phyloP scores from a whole-genome alignment of 2,113 vertebrate genomes.

The Eudyptes chrysolophus region DNA sequence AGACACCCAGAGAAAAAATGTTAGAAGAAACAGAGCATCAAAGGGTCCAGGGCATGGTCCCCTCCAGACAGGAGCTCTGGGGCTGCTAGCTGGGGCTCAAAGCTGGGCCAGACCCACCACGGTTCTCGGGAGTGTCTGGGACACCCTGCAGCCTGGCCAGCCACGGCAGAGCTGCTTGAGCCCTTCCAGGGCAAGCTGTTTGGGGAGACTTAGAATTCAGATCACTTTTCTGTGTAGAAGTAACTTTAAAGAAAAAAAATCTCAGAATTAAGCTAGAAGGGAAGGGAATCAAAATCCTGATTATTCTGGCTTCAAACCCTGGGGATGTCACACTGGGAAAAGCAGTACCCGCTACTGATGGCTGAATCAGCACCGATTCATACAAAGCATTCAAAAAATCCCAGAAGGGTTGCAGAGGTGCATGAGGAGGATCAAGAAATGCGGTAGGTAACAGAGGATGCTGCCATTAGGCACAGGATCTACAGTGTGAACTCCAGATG shows the following conservation, averaged over 20 bases:
- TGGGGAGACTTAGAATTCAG: not conserved
- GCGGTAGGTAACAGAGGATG: not conserved
- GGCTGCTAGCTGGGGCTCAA: not conserved
- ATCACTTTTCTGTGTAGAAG: not conserved
- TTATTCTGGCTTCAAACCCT: not conserved
- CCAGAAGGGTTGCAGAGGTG: not conserved
- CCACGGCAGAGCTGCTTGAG: not conserved
- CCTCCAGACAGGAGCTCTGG: not conserved
- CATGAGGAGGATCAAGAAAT: not conserved
- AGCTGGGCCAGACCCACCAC: not conserved
- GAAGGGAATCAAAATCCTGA: not conserved
- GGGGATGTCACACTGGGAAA: not conserved
- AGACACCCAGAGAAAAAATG: not conserved
- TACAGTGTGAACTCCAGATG: not conserved
- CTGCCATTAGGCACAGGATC: not conserved
- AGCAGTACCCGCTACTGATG: not conserved
- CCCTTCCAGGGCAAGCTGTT: not conserved
- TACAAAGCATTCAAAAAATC: not conserved
- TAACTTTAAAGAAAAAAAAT: not conserved
- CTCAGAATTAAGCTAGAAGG: not conserved
- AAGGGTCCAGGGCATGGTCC: fast-evolving
- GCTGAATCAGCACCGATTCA: not conserved
- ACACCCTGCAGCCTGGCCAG: not conserved
- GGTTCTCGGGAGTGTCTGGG: fast-evolving
- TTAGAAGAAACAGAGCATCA: not conserved